phyloP scores from a whole-genome alignment of 2,113 vertebrate species.

The Rhinoderma darwinii region DNA sequence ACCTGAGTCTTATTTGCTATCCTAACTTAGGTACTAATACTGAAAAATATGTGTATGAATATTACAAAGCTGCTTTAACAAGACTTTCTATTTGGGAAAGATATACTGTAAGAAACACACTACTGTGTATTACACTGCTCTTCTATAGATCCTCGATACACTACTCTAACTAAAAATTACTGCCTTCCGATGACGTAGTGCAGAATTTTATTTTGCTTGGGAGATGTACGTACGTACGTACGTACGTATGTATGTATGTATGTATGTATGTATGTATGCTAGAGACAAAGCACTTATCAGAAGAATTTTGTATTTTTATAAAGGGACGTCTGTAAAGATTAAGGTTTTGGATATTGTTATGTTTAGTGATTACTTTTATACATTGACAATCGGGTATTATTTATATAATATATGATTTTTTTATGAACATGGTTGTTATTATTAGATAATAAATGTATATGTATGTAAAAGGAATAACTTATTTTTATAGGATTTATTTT shows the following conservation, averaged over 20 bases:
- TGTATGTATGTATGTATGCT: neutral
- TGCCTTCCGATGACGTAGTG: neutral
- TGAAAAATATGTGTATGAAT: neutral
- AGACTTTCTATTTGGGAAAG: neutral
- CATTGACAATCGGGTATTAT: slow-evolving; percentile 61
- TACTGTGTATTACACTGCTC: neutral
- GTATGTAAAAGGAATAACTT: slow-evolving; percentile 74
- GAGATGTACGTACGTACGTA: neutral
- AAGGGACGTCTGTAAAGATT: slow-evolving; percentile 57
- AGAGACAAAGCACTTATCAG: slow-evolving; percentile 53
- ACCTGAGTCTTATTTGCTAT: neutral
- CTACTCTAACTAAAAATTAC: neutral
- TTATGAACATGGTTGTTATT: slow-evolving; percentile 53
- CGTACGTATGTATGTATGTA: too few species aligned
- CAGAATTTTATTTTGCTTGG: neutral
- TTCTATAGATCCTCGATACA: too few species aligned
- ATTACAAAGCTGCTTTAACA: neutral
- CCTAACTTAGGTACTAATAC: neutral
- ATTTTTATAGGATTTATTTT: slow-evolving; percentile 75
- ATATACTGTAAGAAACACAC: neutral
- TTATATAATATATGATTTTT: slow-evolving; percentile 71
- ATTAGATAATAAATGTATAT: slow-evolving; percentile 65
- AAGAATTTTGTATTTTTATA: slow-evolving; percentile 61
- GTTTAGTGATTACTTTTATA: slow-evolving; percentile 40
- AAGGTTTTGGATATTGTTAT: neutral